These are phyloP conservation scores for Cryptus armator DNA, from an alignment of 2,888 invertebrate genomes.

Conservation along the genomic window DNA sequence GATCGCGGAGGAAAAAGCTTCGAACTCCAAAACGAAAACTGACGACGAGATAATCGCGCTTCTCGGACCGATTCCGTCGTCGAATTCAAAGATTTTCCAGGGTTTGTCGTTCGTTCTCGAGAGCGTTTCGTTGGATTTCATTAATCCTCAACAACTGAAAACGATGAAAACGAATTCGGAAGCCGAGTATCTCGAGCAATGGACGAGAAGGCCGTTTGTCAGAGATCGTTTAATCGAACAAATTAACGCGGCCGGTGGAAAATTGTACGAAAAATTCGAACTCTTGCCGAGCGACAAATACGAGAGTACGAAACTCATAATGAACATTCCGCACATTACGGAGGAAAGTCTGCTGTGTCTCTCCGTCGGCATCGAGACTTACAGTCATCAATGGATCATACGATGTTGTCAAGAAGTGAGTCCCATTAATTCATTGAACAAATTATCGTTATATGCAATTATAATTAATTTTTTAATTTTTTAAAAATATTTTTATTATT, in stretches of 20 bases:
- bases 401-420: conserved; percentile 86
- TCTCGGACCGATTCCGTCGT: conserved; percentile 87
- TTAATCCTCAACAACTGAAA: conserved; percentile 75
- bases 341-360: conserved; percentile 91
- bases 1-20: neutral
- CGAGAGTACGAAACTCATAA: conserved; percentile 87
- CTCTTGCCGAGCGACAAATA: conserved; percentile 87
- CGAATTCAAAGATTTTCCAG: conserved; percentile 86
- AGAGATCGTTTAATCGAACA: conserved; percentile 88
- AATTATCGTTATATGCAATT: neutral
- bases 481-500: neutral
- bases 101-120: conserved; percentile 88
- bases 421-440: neutral
- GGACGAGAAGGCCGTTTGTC: conserved; percentile 85
- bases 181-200: conserved; percentile 87
- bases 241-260: conserved; percentile 88
- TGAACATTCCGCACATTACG: conserved; percentile 90
- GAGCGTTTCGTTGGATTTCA: conserved; percentile 85
- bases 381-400: conserved; percentile 91
- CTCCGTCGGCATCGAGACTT: conserved; percentile 87
- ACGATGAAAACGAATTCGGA: conserved; percentile 84
- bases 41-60: conserved; percentile 76
- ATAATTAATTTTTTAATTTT: neutral
- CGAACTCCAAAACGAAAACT: neutral
- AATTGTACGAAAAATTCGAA: conserved; percentile 87